phyloP scores from a whole-genome alignment of 2,113 vertebrate genomes.

The Cynopterus brachyotis region DNA sequence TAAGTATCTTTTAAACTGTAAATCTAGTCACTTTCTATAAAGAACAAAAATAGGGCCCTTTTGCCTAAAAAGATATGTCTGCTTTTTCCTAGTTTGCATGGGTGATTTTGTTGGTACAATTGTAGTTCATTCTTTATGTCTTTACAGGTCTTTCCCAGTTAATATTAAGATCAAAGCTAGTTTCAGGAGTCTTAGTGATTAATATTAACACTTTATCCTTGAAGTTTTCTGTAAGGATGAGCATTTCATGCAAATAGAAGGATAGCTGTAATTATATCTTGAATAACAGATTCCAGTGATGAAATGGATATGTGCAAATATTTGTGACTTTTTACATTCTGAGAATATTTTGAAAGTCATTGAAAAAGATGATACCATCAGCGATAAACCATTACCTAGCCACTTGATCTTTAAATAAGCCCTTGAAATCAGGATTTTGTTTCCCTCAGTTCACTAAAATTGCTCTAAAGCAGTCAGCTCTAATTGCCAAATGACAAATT shows the following conservation, averaged over 20 bases:
- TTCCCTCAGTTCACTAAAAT: not conserved
- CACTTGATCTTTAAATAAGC: not conserved
- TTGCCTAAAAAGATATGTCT: not conserved
- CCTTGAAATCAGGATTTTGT: not conserved
- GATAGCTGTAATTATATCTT: not conserved
- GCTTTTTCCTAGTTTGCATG: not conserved
- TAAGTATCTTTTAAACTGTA: not conserved
- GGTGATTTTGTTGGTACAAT: not conserved
- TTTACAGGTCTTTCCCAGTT: not conserved
- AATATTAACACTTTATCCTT: not conserved
- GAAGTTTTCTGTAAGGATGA: not conserved
- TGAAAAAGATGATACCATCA: not conserved
- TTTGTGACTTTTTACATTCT: not conserved
- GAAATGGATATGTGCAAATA: not conserved
- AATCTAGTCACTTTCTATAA: not conserved
- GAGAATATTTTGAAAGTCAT: not conserved
- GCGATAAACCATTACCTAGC: not conserved
- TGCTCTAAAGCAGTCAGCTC: not conserved
- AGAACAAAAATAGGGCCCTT: not conserved
- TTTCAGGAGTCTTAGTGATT: not conserved
- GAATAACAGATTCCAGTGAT: not conserved
- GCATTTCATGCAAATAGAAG: not conserved
- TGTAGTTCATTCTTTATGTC: not conserved
- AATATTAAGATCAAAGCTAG: constrained; percentile 8
- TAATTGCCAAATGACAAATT: not conserved